Percentiles rank a stretch among this genome's conserved stretches.
phyloP scores from a whole-genome alignment of 2,797 vertebrate genomes.

The Poecilia gillii region DNA sequence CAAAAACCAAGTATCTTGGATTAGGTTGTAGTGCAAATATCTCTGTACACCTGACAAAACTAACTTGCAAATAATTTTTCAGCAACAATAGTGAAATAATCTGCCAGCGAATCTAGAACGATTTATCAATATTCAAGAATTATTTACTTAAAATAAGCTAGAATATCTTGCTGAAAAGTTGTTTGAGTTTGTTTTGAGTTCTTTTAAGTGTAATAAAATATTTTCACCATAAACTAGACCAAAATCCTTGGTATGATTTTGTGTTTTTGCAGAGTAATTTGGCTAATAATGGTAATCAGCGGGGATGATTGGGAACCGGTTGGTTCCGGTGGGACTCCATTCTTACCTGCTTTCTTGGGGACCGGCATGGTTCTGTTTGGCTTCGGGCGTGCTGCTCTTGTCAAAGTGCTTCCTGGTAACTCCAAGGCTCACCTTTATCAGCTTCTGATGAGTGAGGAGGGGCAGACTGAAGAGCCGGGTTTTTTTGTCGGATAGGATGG shows the following conservation, averaged over 20 bases:
- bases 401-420: conserved; percentile 11
- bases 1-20: too few relatives aligned
- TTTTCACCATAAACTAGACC: too few relatives aligned
- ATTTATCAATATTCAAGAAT: too few relatives aligned
- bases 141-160: too few relatives aligned
- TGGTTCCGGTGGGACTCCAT: not conserved
- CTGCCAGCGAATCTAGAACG: too few relatives aligned
- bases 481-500: conserved; percentile 53
- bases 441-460: conserved; percentile 45
- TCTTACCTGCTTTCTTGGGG: conserved; percentile 78
- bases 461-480: not conserved
- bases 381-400: conserved; percentile 29
- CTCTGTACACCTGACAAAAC: too few relatives aligned
- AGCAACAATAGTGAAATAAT: too few relatives aligned
- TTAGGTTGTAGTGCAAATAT: too few relatives aligned
- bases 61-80: too few relatives aligned
- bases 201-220: too few relatives aligned
- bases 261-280: not conserved
- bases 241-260: not conserved
- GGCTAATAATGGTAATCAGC: not conserved
- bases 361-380: conserved; percentile 72
- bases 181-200: too few relatives aligned
- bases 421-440: conserved; percentile 74
- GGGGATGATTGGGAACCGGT: not conserved
- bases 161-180: too few relatives aligned